phyloP scores from a whole-genome alignment of 1,140 invertebrate species.

The Sycophaga agraensis region DNA sequence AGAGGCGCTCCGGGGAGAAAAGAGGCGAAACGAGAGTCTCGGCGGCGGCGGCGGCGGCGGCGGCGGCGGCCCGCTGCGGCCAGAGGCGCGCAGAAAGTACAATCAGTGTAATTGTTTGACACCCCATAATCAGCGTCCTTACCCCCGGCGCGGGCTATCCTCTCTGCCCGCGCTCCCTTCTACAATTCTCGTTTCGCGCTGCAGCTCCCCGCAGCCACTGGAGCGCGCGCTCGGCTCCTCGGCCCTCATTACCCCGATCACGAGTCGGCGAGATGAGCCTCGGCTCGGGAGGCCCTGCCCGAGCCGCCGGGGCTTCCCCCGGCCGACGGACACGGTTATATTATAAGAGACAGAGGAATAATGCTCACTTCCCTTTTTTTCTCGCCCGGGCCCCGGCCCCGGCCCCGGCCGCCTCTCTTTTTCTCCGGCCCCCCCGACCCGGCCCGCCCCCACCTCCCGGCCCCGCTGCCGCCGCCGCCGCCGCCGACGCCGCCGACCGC shows the following conservation, averaged over 20 bases:
- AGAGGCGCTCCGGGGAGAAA: too few relatives aligned
- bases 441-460: too few relatives aligned
- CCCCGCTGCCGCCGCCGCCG: too few relatives aligned
- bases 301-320: constrained; percentile 38
- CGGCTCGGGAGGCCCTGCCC: constrained; percentile 31
- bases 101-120: constrained; percentile 60
- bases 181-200: constrained; percentile 14
- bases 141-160: constrained; percentile 34
- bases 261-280: constrained; percentile 40
- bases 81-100: constrained; percentile 52
- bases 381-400: constrained; percentile 19
- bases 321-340: constrained; percentile 50
- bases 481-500: too few relatives aligned
- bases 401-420: not conserved
- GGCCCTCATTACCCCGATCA: constrained; percentile 56
- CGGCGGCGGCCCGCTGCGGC: constrained; percentile 12
- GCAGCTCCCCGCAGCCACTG: not conserved
- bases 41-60: not conserved
- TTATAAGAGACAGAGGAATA: constrained; percentile 55
- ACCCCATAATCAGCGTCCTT: constrained; percentile 59
- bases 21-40: not conserved
- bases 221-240: constrained; percentile 30
- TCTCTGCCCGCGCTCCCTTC: constrained; percentile 27
- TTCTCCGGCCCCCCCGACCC: constrained; percentile 25
- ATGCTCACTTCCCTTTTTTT: constrained; percentile 48